Conservation (phyloP, 2,113 vertebrate species). For the Baryphthengus martii region DNA sequence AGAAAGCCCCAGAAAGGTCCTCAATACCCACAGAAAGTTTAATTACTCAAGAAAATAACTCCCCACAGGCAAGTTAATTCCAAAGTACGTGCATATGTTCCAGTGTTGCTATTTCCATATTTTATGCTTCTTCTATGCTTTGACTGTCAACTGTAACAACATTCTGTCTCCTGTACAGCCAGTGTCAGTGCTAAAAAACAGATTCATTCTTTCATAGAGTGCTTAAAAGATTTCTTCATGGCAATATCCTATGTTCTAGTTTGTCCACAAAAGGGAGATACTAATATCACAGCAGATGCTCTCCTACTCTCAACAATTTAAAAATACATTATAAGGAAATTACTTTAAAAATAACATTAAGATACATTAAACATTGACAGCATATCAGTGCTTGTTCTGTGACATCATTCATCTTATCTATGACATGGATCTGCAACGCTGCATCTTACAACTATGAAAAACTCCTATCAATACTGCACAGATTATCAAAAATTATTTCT, state of each 20-base stretch:
- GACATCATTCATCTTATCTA: neutral
- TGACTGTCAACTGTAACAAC: neutral
- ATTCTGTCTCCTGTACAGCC: neutral
- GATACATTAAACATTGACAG: slow-evolving; percentile 24
- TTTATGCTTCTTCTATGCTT: neutral
- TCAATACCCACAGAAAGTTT: slow-evolving; percentile 31
- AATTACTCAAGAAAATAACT: slow-evolving; percentile 24
- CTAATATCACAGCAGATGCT: slow-evolving; percentile 22
- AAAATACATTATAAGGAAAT: slow-evolving; percentile 43
- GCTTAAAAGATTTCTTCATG: neutral
- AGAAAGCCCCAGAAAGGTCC: neutral
- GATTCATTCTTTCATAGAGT: neutral
- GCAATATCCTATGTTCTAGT: neutral
- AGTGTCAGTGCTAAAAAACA: neutral
- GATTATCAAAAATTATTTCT: neutral
- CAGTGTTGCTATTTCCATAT: neutral
- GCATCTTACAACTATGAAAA: neutral
- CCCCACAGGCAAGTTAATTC: neutral
- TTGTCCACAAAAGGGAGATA: slow-evolving; percentile 46
- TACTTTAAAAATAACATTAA: slow-evolving; percentile 45
- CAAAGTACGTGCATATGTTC: neutral
- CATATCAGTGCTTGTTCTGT: neutral
- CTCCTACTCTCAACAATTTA: slow-evolving; percentile 7
- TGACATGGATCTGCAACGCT: slow-evolving; percentile 29
- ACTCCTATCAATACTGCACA: neutral